A percentile compares a stretch with the other conserved stretches of the same genome.
Evolutionary conservation across 2,113 vertebrate species (phyloP).

Genomic region (Myotis lucifugus): DNA sequence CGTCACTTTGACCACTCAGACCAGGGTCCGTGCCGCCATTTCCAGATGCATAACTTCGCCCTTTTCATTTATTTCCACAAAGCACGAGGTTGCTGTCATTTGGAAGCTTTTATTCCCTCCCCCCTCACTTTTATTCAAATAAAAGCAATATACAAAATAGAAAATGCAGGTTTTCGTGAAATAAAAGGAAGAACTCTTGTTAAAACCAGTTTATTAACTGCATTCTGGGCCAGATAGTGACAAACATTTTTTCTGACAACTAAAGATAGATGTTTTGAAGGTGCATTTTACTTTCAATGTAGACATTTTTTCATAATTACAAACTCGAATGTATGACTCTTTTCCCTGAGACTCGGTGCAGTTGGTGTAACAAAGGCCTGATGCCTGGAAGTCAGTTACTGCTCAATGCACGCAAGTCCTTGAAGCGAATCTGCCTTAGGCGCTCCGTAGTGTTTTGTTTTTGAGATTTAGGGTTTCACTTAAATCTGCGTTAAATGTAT

Average conservation of each 20-base stretch:
- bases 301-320: not conserved
- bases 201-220: not conserved
- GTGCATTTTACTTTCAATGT: slow-evolving; percentile 60
- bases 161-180: slow-evolving; percentile 45
- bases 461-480: slow-evolving; percentile 67
- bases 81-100: slow-evolving; percentile 11
- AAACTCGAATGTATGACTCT: slow-evolving; percentile 24
- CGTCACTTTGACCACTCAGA: not conserved
- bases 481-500: slow-evolving; percentile 62
- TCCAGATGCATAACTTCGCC: not conserved
- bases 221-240: slow-evolving; percentile 63
- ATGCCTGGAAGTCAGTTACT: slow-evolving; percentile 26
- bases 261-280: slow-evolving; percentile 62
- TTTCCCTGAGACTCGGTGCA: slow-evolving; percentile 60
- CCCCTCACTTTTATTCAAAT: slow-evolving; percentile 30
- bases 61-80: not conserved
- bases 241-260: slow-evolving; percentile 17
- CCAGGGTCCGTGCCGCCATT: not conserved
- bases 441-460: slow-evolving; percentile 55
- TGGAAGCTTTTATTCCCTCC: not conserved
- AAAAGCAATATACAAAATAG: slow-evolving; percentile 68
- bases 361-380: slow-evolving; percentile 57
- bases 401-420: slow-evolving; percentile 68
- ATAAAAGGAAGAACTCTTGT: slow-evolving; percentile 1
- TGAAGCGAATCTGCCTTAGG: slow-evolving; percentile 67